Evolutionary conservation across 2,797 vertebrate species (phyloP).

Genomic region (Gephyroberyx darwinii): DNA sequence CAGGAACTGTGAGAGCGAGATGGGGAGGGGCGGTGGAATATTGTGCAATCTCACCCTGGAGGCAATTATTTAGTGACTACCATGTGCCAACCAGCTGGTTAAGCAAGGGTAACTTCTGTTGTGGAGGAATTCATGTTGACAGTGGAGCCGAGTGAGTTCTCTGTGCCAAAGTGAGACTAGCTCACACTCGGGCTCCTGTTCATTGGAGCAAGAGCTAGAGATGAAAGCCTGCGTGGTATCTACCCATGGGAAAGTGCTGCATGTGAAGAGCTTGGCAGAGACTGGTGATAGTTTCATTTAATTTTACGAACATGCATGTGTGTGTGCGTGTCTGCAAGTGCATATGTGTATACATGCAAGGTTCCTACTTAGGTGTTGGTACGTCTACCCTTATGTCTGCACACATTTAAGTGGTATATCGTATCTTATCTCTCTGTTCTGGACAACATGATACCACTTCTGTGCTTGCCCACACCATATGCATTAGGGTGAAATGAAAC

Average conservation of each 20-base stretch:
- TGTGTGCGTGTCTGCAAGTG: conserved; percentile 14
- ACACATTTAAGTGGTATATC: conserved; percentile 29
- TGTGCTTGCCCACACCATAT: conserved; percentile 44
- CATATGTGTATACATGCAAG: conserved; percentile 23
- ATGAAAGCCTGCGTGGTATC: not conserved
- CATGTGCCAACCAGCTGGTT: conserved; percentile 18
- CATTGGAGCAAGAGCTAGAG: no score
- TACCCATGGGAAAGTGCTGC: not conserved
- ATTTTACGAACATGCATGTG: conserved; percentile 12
- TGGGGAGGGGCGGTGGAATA: conserved; percentile 1
- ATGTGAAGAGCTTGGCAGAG: conserved; percentile 19
- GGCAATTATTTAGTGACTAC: not conserved
- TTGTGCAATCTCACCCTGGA: not conserved
- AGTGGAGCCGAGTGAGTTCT: not conserved
- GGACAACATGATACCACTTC: conserved; percentile 45
- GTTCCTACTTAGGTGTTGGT: conserved; percentile 30
- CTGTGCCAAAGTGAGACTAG: not conserved
- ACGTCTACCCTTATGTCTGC: conserved; percentile 41
- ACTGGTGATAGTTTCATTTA: conserved; percentile 7
- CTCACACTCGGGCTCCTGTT: not conserved
- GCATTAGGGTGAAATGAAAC: conserved; percentile 59
- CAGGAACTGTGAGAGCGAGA: not conserved
- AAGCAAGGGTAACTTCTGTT: conserved; percentile 15
- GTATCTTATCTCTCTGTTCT: conserved; percentile 48
- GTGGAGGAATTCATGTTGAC: conserved; percentile 16